These are phyloP conservation scores for Holotrichia oblita DNA, from an alignment of 1,140 invertebrate species.

Conservation along the genomic window DNA sequence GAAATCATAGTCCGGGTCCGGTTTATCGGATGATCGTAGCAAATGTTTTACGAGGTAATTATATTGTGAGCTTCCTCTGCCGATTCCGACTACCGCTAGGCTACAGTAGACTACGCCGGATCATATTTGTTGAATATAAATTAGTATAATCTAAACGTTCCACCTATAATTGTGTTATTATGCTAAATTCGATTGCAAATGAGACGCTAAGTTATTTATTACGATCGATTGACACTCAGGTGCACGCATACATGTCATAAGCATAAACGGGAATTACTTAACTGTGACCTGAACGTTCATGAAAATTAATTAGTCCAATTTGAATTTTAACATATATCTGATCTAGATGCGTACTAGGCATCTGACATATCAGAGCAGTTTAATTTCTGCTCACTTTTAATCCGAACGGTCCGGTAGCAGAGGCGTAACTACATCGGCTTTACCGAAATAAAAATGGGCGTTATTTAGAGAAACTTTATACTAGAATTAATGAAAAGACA, in stretches of 20 bases:
- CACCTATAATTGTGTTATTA: constrained; percentile 41
- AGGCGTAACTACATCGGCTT: too few relatives aligned
- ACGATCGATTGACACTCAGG: constrained; percentile 32
- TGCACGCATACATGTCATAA: neutral
- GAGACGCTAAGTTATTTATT: constrained; percentile 41
- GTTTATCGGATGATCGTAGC: constrained; percentile 47
- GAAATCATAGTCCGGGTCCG: constrained; percentile 47
- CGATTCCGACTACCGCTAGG: neutral
- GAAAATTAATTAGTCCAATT: neutral
- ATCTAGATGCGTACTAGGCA: neutral
- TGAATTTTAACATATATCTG: neutral
- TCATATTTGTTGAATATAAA: constrained; percentile 41
- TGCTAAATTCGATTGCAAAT: constrained; percentile 42
- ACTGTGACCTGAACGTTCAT: constrained; percentile 1
- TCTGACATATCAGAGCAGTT: neutral
- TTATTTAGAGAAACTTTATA: too few relatives aligned
- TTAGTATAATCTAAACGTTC: constrained; percentile 39
- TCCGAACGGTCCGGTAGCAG: too few relatives aligned
- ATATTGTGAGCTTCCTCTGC: constrained; percentile 38
- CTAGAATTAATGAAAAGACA: too few relatives aligned
- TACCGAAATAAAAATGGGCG: too few relatives aligned
- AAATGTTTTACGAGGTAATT: constrained; percentile 46
- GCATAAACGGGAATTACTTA: neutral
- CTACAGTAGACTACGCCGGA: neutral
- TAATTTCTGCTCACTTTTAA: too few relatives aligned